Conservation (phyloP, 2,797 vertebrate genomes). For the Meriones psammophilus region DNA sequence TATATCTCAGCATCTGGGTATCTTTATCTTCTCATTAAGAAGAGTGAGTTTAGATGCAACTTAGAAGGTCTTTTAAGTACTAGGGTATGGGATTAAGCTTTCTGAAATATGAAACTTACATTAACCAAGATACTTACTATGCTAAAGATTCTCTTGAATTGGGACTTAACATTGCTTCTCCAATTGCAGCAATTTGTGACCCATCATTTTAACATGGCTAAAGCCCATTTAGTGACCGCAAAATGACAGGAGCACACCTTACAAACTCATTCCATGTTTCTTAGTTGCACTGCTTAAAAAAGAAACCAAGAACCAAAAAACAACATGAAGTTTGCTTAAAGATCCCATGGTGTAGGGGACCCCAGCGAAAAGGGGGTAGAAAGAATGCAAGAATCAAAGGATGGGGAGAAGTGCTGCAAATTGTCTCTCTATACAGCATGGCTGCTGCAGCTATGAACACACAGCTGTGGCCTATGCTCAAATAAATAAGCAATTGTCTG, state of each 20-base stretch:
- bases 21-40: not conserved
- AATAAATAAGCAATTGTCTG: not conserved
- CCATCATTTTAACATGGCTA: not conserved
- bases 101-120: constrained; percentile 26
- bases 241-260: not conserved
- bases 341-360: not conserved
- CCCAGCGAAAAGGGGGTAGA: not conserved
- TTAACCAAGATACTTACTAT: constrained; percentile 30
- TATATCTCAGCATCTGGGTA: not conserved
- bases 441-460: not conserved
- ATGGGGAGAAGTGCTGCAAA: not conserved
- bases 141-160: not conserved
- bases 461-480: not conserved
- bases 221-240: not conserved
- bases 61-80: constrained; percentile 55
- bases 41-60: not conserved
- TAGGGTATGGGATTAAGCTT: not conserved
- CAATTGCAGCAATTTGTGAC: not conserved
- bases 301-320: not conserved
- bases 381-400: not conserved
- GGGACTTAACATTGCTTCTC: not conserved
- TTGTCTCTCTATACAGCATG: too few relatives aligned
- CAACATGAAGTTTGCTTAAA: constrained; percentile 26
- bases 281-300: not conserved
- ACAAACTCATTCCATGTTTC: not conserved